Evolutionary conservation across 2,113 vertebrate species (phyloP).

Genomic region (Ochotona princeps): DNA sequence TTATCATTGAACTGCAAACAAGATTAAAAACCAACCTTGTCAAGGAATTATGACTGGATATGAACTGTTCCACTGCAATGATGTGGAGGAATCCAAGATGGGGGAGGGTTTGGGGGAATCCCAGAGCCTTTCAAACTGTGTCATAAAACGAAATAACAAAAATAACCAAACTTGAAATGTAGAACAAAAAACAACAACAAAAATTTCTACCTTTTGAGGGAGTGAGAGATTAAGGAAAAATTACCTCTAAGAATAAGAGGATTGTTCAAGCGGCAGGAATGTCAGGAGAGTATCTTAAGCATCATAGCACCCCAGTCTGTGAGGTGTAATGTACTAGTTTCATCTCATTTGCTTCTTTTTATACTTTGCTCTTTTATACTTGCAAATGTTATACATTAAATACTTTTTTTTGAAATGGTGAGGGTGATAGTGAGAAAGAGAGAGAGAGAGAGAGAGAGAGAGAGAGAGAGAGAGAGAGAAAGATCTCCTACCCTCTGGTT

Average conservation of each 20-base stretch:
- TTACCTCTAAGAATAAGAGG: neutral
- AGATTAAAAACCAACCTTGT: neutral
- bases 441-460: no score
- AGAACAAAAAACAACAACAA: no score
- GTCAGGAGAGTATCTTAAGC: neutral
- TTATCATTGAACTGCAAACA: neutral
- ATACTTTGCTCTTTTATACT: neutral
- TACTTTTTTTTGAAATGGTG: neutral
- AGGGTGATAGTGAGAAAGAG: neutral
- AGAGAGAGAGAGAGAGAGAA: neutral
- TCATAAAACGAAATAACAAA: no score
- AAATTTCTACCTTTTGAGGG: neutral
- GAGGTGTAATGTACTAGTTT: neutral
- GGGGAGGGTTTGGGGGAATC: no score
- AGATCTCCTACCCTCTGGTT: neutral
- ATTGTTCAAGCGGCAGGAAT: neutral
- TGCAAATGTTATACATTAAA: neutral
- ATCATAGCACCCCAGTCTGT: neutral
- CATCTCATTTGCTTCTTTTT: neutral
- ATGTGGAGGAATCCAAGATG: no score
- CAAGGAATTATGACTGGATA: neutral
- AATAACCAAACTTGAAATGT: no score
- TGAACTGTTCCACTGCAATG: no score
- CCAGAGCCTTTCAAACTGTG: no score
- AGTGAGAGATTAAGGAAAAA: constrained; percentile 29